Evolutionary conservation across 2,797 vertebrate genomes (phyloP), one percentile per base, ranked within the genome.

Genomic region (Enteromius thamalakanensis): DNA sequence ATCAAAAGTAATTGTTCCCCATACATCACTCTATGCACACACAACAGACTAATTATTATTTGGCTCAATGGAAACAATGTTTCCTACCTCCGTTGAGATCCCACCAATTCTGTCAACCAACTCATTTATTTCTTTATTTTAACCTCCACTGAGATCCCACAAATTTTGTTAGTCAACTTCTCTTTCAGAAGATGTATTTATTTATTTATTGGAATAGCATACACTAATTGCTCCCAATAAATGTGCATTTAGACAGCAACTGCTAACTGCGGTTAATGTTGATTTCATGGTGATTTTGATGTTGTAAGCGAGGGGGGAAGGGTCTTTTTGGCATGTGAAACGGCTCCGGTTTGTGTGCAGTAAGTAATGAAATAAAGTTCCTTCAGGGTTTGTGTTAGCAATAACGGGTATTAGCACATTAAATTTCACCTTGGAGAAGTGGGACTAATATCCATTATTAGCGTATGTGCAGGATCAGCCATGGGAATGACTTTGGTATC

Each of bases 331-430:
- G 47, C 45, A 55, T 23, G 26, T 3, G 2, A 69, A 69, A 37
- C 15, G 4, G 21, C 64, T 69, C 15, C 26, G 21, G 34, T 45
- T 21, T 6, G 6, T 32, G 3, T 47, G 34, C 9, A 26, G 45
- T 79, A 77, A 60, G 29, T 78, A 80, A 82, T 78, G 26, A 82
- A 80, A 77, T 42, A 17, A 34, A 69, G 76, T 29, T 40, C 72
- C 74, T 40, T 47, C 64, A 60, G 4, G 11, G 32, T 76, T 79
- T 74, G 64, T 87, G 71, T 82, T 88, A 86, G 83, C 78, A 90
- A 90, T 90, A 89, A 78, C 62, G 78, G 79, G 87, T 89, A 89
- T 92, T 89, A 91, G 87, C 87, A 89, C 85, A 64, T 87, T 87
- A 85, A 71, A 76, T 79, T 34, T 82, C 42, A 79, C 37, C 60